These are phyloP conservation scores for Eonycteris spelaea DNA, from an alignment of 2,113 vertebrate species.

Conservation along the genomic window DNA sequence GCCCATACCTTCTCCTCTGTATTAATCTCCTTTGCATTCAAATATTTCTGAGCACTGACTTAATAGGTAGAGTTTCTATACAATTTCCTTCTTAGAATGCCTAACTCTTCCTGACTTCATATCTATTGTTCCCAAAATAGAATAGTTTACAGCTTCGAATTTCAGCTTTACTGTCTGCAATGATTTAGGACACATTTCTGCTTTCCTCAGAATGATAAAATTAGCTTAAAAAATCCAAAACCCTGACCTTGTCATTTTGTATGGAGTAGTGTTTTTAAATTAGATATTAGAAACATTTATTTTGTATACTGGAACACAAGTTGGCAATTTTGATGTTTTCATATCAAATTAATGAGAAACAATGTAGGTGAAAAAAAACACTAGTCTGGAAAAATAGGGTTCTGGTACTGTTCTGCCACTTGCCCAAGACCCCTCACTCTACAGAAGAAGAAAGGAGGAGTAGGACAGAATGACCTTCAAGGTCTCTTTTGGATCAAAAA, in stretches of 20 bases:
- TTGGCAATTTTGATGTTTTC: constrained; percentile 20
- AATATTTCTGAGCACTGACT: constrained; percentile 47
- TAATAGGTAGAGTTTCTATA: constrained; percentile 58
- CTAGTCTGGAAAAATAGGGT: not conserved
- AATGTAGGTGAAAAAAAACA: not conserved
- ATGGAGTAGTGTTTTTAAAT: not conserved
- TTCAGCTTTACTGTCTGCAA: constrained; percentile 50
- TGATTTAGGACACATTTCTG: constrained; percentile 40
- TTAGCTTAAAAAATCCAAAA: not conserved
- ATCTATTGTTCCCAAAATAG: constrained; percentile 71
- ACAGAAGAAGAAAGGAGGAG: not conserved
- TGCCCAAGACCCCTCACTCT: not conserved
- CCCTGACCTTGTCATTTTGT: not conserved
- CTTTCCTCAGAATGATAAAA: constrained; percentile 37
- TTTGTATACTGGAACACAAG: constrained; percentile 3
- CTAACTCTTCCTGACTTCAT: constrained; percentile 55
- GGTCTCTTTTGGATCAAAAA: not conserved
- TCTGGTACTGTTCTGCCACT: not conserved
- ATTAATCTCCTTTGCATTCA: constrained; percentile 57
- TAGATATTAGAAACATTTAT: constrained; percentile 3
- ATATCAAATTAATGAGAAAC: not conserved
- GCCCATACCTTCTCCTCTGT: constrained; percentile 48
- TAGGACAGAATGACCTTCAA: not conserved
- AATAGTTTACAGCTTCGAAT: constrained; percentile 64
- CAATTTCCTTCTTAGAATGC: constrained; percentile 40